phyloP scores from a whole-genome alignment of 2,888 invertebrate genomes.

The Tridacna gigas region DNA sequence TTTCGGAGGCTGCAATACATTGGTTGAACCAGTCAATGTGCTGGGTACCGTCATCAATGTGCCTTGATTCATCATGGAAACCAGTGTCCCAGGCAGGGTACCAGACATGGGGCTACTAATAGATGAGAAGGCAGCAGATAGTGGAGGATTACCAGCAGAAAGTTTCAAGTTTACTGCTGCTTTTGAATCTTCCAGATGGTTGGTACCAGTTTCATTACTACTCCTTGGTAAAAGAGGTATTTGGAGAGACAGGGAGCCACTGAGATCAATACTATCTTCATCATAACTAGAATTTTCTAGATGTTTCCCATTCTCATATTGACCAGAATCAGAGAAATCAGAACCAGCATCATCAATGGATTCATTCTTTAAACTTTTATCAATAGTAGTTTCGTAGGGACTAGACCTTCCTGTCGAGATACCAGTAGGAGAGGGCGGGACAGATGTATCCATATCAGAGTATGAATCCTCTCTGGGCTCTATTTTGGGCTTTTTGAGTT shows the following conservation, averaged over 20 bases:
- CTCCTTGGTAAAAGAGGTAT: slow-evolving; percentile 63
- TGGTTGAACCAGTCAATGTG: slow-evolving; percentile 47
- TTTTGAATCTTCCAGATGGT: slow-evolving; percentile 5
- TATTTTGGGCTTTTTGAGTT: slow-evolving; percentile 58
- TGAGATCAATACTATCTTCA: slow-evolving; percentile 68
- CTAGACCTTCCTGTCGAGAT: slow-evolving; percentile 8
- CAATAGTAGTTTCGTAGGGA: not conserved
- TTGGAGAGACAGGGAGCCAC: slow-evolving; percentile 76
- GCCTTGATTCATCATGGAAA: slow-evolving; percentile 59
- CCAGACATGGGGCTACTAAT: slow-evolving; percentile 30
- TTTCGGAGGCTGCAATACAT: slow-evolving; percentile 58
- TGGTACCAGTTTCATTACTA: slow-evolving; percentile 11
- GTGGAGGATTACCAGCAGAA: not conserved
- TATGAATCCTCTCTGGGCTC: slow-evolving; percentile 43
- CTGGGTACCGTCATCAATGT: slow-evolving; percentile 55
- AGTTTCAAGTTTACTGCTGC: not conserved
- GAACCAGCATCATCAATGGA: slow-evolving; percentile 45
- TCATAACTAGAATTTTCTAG: slow-evolving; percentile 18
- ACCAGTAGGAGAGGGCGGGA: slow-evolving; percentile 37
- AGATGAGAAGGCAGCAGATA: slow-evolving; percentile 9
- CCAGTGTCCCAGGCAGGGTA: slow-evolving; percentile 25
- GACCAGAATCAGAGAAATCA: slow-evolving; percentile 29
- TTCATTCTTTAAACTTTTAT: not conserved
- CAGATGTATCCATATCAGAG: slow-evolving; percentile 25
- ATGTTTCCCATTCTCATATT: slow-evolving; percentile 6